These are phyloP conservation scores for Ellobium chinense DNA, from an alignment of 2,888 invertebrate genomes.

Conservation along the genomic window DNA sequence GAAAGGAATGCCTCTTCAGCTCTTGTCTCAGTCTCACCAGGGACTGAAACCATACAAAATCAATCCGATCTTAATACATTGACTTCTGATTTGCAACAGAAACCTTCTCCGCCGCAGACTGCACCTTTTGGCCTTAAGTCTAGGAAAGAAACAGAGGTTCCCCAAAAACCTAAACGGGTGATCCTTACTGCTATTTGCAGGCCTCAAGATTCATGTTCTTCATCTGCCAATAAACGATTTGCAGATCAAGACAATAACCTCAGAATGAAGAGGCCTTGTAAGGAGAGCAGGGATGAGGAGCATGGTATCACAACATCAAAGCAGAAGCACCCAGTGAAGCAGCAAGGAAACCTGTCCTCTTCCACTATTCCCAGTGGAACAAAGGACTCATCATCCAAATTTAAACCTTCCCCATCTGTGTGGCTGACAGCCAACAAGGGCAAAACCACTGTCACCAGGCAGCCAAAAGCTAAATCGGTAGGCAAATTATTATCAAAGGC, in stretches of 20 bases:
- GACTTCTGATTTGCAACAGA: background rate
- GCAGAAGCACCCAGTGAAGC: background rate
- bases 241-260: background rate
- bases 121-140: background rate
- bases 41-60: background rate
- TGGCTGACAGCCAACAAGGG: background rate
- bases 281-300: background rate
- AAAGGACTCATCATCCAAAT: background rate
- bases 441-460: background rate
- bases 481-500: background rate
- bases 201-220: too few species aligned
- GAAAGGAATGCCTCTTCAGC: background rate
- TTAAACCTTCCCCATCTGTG: background rate
- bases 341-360: background rate
- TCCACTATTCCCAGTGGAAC: background rate
- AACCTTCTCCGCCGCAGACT: background rate
- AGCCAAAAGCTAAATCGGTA: background rate
- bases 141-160: background rate
- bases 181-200: background rate
- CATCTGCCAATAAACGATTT: background rate
- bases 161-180: background rate
- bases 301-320: background rate
- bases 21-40: background rate
- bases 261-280: background rate
- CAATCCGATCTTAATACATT: background rate